Evolutionary conservation across 2,113 vertebrate species (phyloP).

Genomic region (Phrynocephalus versicolor): DNA sequence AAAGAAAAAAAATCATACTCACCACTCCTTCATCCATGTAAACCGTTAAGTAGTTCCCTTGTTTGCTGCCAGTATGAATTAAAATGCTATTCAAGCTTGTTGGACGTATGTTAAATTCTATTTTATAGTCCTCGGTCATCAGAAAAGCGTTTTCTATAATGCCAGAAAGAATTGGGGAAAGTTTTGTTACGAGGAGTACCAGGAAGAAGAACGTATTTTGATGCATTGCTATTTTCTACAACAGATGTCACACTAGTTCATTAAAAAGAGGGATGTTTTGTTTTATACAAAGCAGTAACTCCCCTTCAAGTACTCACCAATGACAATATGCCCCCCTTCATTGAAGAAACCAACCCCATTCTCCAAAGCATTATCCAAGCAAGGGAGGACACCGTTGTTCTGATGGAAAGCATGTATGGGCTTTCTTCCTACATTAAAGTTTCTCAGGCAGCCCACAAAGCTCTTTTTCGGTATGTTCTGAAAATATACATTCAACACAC

Average conservation of each 20-base stretch:
- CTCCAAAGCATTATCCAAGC: constrained; percentile 79
- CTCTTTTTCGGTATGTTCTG: constrained; percentile 82
- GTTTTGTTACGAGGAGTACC: neutral
- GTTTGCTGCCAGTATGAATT: constrained; percentile 77
- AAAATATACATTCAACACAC: constrained; percentile 52
- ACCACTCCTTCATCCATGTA: constrained; percentile 89
- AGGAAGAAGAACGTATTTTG: neutral
- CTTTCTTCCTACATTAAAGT: constrained; percentile 84
- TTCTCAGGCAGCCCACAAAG: constrained; percentile 87
- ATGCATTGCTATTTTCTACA: neutral
- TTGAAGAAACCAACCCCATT: constrained; percentile 88
- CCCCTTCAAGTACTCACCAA: constrained; percentile 76
- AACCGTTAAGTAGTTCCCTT: constrained; percentile 76
- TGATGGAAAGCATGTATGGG: constrained; percentile 69
- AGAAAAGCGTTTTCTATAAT: constrained; percentile 78
- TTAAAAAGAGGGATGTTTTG: neutral
- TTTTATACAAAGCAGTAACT: neutral
- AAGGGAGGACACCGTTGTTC: constrained; percentile 81
- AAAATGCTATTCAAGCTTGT: constrained; percentile 79
- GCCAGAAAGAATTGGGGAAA: constrained; percentile 18
- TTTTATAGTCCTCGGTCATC: constrained; percentile 80
- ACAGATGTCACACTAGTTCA: neutral
- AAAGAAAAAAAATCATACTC: neutral
- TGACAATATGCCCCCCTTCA: constrained; percentile 79
- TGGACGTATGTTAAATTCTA: constrained; percentile 84